A percentile compares a stretch with the other conserved stretches of the same genome.
phyloP scores from a whole-genome alignment of 2,888 invertebrate species.

The Aromia moschata region DNA sequence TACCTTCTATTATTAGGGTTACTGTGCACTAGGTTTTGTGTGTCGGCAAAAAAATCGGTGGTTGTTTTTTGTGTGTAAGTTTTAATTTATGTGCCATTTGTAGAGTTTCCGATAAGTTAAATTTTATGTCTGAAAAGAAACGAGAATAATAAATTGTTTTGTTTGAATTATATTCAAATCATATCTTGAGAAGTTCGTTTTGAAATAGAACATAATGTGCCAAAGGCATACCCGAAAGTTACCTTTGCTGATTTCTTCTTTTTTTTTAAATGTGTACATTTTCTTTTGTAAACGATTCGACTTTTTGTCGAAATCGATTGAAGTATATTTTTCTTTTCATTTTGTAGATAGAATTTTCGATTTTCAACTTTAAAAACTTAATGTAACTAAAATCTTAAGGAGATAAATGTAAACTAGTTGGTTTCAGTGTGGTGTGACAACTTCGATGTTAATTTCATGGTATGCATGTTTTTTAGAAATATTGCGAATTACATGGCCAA shows the following conservation, averaged over 20 bases:
- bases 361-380: conserved; percentile 40
- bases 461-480: conserved; percentile 46
- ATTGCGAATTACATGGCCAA: conserved; percentile 46
- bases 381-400: conserved; percentile 35
- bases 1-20: background rate
- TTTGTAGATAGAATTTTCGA: conserved; percentile 33
- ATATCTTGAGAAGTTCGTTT: conserved; percentile 17
- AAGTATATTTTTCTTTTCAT: background rate
- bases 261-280: conserved; percentile 18
- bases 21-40: conserved; percentile 28
- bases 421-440: conserved; percentile 47
- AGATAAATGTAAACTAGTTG: conserved; percentile 34
- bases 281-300: conserved; percentile 7
- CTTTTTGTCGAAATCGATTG: conserved; percentile 23
- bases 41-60: conserved; percentile 21
- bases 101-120: too few species aligned
- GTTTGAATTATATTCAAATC: too few species aligned
- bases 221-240: conserved; percentile 42
- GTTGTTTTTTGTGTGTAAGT: conserved; percentile 17
- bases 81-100: conserved; percentile 23
- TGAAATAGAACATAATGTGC: conserved; percentile 39
- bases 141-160: too few species aligned
- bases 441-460: conserved; percentile 45
- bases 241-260: conserved; percentile 37
- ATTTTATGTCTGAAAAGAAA: too few species aligned